Evolutionary conservation across 2,888 invertebrate genomes (phyloP).

Genomic region (Aphrophora alni): DNA sequence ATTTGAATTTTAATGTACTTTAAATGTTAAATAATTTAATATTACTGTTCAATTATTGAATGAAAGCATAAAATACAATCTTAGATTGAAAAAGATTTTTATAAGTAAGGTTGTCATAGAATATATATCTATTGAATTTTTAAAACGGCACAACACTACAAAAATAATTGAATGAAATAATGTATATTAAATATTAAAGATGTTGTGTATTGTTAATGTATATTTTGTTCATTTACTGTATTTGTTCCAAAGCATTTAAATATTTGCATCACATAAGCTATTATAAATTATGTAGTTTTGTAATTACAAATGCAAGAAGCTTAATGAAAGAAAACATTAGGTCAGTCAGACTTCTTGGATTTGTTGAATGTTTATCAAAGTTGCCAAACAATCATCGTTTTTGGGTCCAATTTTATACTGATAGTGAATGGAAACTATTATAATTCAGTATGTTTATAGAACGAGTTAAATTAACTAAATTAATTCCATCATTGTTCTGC

Average conservation of each 20-base stretch:
- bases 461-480: neutral
- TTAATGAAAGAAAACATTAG: neutral
- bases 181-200: neutral
- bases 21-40: neutral
- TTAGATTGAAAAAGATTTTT: neutral
- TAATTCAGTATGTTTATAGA: slow-evolving; percentile 19
- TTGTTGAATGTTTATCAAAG: slow-evolving; percentile 20
- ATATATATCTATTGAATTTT: neutral
- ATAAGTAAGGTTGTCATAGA: neutral
- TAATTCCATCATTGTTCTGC: neutral
- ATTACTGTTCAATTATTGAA: neutral
- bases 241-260: neutral
- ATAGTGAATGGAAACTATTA: slow-evolving; percentile 25
- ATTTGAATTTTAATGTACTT: neutral
- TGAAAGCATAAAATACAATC: neutral
- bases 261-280: neutral
- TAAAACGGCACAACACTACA: neutral
- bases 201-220: neutral
- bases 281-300: neutral
- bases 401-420: slow-evolving; percentile 40
- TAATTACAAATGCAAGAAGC: neutral
- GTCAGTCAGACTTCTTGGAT: neutral
- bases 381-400: slow-evolving; percentile 40
- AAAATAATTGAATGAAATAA: neutral
- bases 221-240: neutral